Base-by-base conservation (phyloP, 2,888 invertebrate genomes). In the Brachypalpus laphriformis region DNA sequence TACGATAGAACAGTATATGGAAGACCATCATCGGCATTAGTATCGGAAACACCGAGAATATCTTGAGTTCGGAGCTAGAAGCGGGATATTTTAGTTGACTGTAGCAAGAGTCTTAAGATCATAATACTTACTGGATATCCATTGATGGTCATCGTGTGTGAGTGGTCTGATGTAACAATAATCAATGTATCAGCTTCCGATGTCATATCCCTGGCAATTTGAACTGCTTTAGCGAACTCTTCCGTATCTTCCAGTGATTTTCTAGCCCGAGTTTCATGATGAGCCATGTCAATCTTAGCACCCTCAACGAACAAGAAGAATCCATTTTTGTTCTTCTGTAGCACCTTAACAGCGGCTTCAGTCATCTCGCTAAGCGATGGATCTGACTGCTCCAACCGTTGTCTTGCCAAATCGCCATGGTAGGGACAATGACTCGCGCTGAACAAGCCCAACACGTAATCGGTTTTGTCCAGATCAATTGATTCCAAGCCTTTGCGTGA, bases 141-240 rank as follows among this genome's bases (percentile, higher is more conserved):
- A 80, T 94, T 95, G 75, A 96, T 94, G 6, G 94, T 94, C 94
- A 97, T 94, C 0, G 95, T 95, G 89, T 97, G 97, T 0, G 96
- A 94, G 89, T 97, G 97, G 91, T 97, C 97, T 0, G 97, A 94
- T 0, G 97, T 96, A 2, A 97, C 97, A 0, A 98, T 93, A 9
- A 97, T 94, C n/a, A 98, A 92, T 0, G 98, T 98, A 28, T 98
- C 96, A 0, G 94, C 92, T 0, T 91, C 90, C 70, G 94, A 92
- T 0, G 95, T 95, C 91, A 95, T 91, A 47, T 93, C 91, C 45
- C 94, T 87, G 0, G 97, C 95, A 54, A 92, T 92, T 88, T 94
- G 91, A 5, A 96, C 93, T 0, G 98, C 96, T 51, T 94, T 94
- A 22, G 96, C 95, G 70, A 97, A 94, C 89, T 96, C 96, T 0